Percentiles rank a stretch among this genome's conserved stretches.
phyloP scores from a whole-genome alignment of 2,888 invertebrate species.

The Drosophila mayaguana region DNA sequence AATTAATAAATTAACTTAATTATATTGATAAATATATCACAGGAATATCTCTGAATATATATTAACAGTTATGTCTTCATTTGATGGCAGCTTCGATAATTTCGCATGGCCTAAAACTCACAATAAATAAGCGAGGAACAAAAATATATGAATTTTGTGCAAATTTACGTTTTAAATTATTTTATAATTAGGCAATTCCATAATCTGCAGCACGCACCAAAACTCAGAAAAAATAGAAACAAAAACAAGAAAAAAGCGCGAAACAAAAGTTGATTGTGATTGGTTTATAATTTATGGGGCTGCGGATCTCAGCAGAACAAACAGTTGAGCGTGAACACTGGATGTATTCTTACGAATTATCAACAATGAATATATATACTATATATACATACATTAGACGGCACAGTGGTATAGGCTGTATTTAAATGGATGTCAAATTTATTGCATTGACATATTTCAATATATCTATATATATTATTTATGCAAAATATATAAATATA shows the following conservation, averaged over 20 bases:
- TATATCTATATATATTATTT: too few relatives aligned
- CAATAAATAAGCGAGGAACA: slow-evolving; percentile 49
- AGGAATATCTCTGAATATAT: slow-evolving; percentile 45
- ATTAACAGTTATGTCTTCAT: slow-evolving; percentile 71
- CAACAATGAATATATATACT: not conserved
- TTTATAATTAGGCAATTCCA: slow-evolving; percentile 64
- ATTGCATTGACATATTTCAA: not conserved
- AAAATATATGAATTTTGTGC: slow-evolving; percentile 54
- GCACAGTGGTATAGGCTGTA: slow-evolving; percentile 19
- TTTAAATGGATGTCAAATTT: not conserved
- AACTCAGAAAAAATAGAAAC: not conserved
- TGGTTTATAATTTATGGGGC: slow-evolving; percentile 61
- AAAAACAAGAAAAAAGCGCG: not conserved
- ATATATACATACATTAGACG: not conserved
- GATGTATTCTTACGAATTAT: slow-evolving; percentile 11
- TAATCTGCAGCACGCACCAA: slow-evolving; percentile 50
- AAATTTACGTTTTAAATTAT: slow-evolving; percentile 58
- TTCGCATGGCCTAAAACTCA: slow-evolving; percentile 10
- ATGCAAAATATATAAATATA: too few relatives aligned
- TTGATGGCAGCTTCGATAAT: slow-evolving; percentile 29
- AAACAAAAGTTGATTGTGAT: slow-evolving; percentile 57
- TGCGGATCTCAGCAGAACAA: slow-evolving; percentile 23
- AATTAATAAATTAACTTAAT: slow-evolving; percentile 57
- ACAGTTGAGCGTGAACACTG: slow-evolving; percentile 9
- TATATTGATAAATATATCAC: slow-evolving; percentile 47